Evolutionary conservation across 2,113 vertebrate species (phyloP), one percentile per base, ranked within the genome.

Genomic region (Tupaia chinensis): DNA sequence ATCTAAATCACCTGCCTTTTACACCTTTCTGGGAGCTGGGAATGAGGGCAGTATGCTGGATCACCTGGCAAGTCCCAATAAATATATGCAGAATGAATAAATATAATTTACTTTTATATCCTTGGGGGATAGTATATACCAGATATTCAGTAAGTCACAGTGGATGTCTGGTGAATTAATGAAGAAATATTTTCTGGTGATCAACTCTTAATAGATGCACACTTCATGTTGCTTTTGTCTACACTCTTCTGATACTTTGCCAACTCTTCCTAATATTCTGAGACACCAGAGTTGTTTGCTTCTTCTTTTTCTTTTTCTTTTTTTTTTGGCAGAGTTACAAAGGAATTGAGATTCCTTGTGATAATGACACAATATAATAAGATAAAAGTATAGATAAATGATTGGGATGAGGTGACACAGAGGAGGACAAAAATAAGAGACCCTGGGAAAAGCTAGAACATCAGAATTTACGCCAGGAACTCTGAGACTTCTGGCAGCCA

Each of bases 401-500:
- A 14, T 58, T 20, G 4, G 29, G 27, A 76, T 93, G 76, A 94
- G 90, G 56, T 81, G 56, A 94, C 84, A 32, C 23, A 58, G 32
- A 66, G 9, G 16, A 96, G 34, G 17, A 85, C 58, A 87, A 15
- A n/a, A 74, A 54, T 22, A 58, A 13, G n/a, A 77, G 80, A 70
- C 0, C 1, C 7, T 81, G n/a, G 70, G 20, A 95, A 94, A 86
- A 96, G 66, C n/a, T 65, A 80, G 76, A 87, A 84, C 16, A 22
- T 9, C 54, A 54, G 94, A 82, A 95, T 92, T 32, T 77, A 54
- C 82, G 56, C 23, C 69, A 20, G 12, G 22, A 83, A 23, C 17
- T 56, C 84, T 73, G 72, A 84, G 80, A 87, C 89, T 95, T 93
- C 87, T 44, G 80, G 85, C 80, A 92, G 92, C 80, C 87, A 76